phyloP scores from a whole-genome alignment of 2,797 vertebrate species.

The Gymnoscopelus braueri region DNA sequence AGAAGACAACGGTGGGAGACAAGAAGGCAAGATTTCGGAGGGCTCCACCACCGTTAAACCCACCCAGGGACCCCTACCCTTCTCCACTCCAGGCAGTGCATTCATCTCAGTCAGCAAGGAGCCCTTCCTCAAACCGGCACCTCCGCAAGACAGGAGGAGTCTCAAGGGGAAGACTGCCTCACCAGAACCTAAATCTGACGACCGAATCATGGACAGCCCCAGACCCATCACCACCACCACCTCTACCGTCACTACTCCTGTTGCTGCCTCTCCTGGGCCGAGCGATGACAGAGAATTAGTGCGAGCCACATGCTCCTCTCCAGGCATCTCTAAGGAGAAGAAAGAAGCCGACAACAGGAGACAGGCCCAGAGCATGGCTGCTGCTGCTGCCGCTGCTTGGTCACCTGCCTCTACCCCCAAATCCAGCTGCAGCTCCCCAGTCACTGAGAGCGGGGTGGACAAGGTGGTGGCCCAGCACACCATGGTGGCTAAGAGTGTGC shows the following conservation, averaged over 20 bases:
- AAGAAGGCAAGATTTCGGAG: conserved; percentile 42
- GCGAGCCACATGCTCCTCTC: conserved; percentile 65
- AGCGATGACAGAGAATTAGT: conserved; percentile 44
- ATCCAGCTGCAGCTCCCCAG: conserved; percentile 26
- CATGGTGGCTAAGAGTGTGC: conserved; percentile 79
- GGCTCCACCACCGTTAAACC: conserved; percentile 31
- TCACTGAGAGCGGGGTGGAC: conserved; percentile 67
- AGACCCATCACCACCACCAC: conserved; percentile 36
- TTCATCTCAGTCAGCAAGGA: conserved; percentile 81
- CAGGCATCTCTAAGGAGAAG: conserved; percentile 78
- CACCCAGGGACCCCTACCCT: conserved; percentile 62
- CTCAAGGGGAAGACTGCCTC: conserved; percentile 6
- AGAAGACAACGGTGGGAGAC: conserved; percentile 9
- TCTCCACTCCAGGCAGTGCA: conserved; percentile 81
- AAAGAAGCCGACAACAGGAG: conserved; percentile 76
- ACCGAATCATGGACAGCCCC: conserved; percentile 33
- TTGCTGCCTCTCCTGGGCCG: conserved; percentile 15
- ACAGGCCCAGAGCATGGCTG: conserved; percentile 47
- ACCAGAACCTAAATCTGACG: conserved; percentile 21
- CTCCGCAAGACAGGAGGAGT: conserved; percentile 54
- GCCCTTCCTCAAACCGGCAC: conserved; percentile 63
- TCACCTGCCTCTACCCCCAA: conserved; percentile 35
- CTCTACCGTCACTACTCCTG: background rate
- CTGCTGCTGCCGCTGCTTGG: conserved; percentile 43
- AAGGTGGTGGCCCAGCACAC: conserved; percentile 71